Conservation (phyloP, 92 coral and sea anemone genomes). For the Porites evermanni region DNA sequence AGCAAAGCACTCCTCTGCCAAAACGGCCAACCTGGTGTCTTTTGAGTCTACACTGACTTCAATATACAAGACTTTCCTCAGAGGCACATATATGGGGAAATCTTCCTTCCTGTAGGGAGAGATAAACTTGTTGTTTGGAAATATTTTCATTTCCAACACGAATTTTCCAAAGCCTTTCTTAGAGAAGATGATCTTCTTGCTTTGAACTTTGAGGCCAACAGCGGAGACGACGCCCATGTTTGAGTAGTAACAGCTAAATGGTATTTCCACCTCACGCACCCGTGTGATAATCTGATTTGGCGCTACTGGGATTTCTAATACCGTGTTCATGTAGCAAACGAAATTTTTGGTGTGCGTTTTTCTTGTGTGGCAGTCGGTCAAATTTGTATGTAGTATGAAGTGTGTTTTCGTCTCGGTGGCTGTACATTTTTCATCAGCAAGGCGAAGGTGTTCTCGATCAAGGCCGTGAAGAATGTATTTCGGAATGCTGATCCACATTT, state of each 20-base stretch:
- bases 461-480: constrained; percentile 19
- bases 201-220: constrained; percentile 30
- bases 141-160: constrained; percentile 29
- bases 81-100: constrained; percentile 15
- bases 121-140: constrained; percentile 1
- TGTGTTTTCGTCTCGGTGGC: constrained; percentile 40
- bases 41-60: constrained; percentile 35
- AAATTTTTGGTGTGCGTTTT: constrained; percentile 33
- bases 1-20: constrained; percentile 48
- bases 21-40: constrained; percentile 13
- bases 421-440: constrained; percentile 25
- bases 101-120: constrained; percentile 13
- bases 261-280: constrained; percentile 40
- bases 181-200: constrained; percentile 46
- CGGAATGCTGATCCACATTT: constrained; percentile 45
- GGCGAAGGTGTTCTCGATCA: constrained; percentile 46
- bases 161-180: constrained; percentile 26
- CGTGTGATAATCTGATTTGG: constrained; percentile 42
- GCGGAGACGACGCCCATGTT: constrained; percentile 50
- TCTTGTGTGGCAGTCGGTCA: constrained; percentile 32
- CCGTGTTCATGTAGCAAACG: constrained; percentile 37
- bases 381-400: constrained; percentile 21
- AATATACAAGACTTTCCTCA: constrained; percentile 17
- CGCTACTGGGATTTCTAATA: constrained; percentile 34
- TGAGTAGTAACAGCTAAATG: constrained; percentile 44